A percentile compares a stretch with the other conserved stretches of the same genome.
Conservation (phyloP, 2,113 vertebrate genomes). For the Notarius lentiginosus region DNA sequence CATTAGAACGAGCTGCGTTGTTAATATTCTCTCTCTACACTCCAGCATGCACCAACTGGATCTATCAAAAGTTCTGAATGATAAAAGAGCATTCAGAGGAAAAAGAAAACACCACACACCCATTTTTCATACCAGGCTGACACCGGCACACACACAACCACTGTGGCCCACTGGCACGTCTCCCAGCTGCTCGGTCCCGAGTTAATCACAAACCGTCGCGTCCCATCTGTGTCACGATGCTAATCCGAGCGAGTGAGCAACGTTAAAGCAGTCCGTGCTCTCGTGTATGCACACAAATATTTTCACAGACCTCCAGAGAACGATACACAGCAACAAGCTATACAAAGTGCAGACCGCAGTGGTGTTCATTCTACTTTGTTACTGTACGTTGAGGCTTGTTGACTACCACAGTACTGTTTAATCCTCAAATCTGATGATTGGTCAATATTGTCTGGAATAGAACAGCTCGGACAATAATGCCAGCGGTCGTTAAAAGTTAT, state of each 20-base stretch:
- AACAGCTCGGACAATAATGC: neutral
- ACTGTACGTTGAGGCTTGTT: neutral
- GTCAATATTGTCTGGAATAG: neutral
- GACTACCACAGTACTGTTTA: neutral
- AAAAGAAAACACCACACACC: neutral
- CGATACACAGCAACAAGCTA: too few species aligned
- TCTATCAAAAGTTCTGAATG: neutral
- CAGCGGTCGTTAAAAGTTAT: neutral
- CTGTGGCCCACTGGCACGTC: conserved; percentile 12
- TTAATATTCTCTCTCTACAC: neutral
- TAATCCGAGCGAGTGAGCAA: conserved; percentile 39
- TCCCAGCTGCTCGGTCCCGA: conserved; percentile 18
- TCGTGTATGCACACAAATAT: neutral
- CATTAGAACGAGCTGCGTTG: neutral
- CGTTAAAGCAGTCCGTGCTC: neutral
- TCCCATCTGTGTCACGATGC: conserved; percentile 34
- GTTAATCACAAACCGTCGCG: conserved; percentile 40
- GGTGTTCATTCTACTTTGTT: neutral
- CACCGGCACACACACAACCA: neutral
- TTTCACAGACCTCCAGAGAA: neutral
- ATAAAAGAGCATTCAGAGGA: neutral
- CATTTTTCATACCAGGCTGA: neutral
- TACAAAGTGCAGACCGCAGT: neutral
- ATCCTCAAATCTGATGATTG: neutral
- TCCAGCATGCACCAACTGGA: neutral